These are phyloP conservation scores for Notiomystis cincta DNA, from an alignment of 2,113 vertebrate species.

Conservation along the genomic window DNA sequence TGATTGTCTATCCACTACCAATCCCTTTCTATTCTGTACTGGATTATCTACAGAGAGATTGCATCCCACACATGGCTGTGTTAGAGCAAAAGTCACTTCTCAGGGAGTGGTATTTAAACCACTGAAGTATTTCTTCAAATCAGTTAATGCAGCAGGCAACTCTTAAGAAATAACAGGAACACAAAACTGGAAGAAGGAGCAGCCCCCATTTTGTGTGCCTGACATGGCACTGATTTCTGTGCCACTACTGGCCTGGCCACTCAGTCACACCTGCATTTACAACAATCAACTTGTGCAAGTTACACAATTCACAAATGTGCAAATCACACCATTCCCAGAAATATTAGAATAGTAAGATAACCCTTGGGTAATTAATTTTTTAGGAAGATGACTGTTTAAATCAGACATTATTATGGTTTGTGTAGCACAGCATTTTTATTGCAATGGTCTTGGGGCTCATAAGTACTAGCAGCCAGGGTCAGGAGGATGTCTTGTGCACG, in stretches of 20 bases:
- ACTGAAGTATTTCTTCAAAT: not conserved
- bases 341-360: not conserved
- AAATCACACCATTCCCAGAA: not conserved
- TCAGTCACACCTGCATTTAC: not conserved
- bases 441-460: not conserved
- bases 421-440: not conserved
- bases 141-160: not conserved
- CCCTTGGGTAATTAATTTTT: not conserved
- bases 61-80: accelerated
- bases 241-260: not conserved
- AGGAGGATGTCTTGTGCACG: not conserved
- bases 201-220: not conserved
- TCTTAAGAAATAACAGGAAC: not conserved
- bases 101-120: not conserved
- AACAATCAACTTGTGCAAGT: not conserved
- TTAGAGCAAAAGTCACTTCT: not conserved
- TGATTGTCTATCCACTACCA: not conserved
- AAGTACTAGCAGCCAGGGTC: not conserved
- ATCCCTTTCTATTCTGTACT: not conserved
- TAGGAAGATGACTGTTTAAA: not conserved
- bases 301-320: not conserved
- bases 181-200: not conserved
- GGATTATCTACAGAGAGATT: not conserved
- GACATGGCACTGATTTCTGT: not conserved
- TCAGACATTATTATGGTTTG: not conserved